Conservation (phyloP, 2,888 invertebrate genomes). For the Hecatera dysodea region DNA sequence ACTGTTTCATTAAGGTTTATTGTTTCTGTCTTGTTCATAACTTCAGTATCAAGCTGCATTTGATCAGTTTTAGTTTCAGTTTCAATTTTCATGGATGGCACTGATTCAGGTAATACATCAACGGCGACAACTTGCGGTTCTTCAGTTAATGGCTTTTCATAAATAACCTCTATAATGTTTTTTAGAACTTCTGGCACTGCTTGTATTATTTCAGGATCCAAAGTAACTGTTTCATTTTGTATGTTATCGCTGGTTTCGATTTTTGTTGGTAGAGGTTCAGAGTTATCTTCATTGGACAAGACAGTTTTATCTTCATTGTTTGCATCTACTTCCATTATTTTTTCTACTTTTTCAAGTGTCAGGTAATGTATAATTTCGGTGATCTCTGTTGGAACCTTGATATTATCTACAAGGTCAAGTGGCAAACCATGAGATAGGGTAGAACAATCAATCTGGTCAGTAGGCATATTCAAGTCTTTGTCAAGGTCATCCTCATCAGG, state of each 20-base stretch:
- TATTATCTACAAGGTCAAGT: conserved; percentile 48
- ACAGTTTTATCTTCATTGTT: conserved; percentile 2
- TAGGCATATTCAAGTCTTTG: conserved; percentile 51
- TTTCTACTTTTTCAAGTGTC: conserved; percentile 17
- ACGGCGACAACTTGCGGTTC: not conserved
- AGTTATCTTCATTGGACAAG: no score
- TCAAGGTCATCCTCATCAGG: conserved; percentile 79
- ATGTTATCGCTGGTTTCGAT: conserved; percentile 7
- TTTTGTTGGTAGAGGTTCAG: not conserved
- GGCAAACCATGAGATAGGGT: conserved; percentile 17
- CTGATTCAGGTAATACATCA: conserved; percentile 23
- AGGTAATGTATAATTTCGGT: conserved; percentile 24
- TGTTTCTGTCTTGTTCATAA: conserved; percentile 11
- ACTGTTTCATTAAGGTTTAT: conserved; percentile 16
- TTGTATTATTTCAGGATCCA: conserved; percentile 1
- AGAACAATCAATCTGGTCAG: conserved; percentile 11
- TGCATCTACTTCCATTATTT: conserved; percentile 14
- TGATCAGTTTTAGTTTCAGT: conserved; percentile 9
- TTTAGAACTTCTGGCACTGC: conserved; percentile 22
- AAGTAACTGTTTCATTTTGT: conserved; percentile 12
- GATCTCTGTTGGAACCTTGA: conserved; percentile 19
- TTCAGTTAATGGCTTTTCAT: conserved; percentile 11
- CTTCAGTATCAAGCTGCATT: conserved; percentile 7
- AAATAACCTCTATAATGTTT: not conserved
- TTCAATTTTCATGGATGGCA: conserved; percentile 8